Base-by-base conservation (phyloP, 2,888 invertebrate species). In the Andrena dorsata region DNA sequence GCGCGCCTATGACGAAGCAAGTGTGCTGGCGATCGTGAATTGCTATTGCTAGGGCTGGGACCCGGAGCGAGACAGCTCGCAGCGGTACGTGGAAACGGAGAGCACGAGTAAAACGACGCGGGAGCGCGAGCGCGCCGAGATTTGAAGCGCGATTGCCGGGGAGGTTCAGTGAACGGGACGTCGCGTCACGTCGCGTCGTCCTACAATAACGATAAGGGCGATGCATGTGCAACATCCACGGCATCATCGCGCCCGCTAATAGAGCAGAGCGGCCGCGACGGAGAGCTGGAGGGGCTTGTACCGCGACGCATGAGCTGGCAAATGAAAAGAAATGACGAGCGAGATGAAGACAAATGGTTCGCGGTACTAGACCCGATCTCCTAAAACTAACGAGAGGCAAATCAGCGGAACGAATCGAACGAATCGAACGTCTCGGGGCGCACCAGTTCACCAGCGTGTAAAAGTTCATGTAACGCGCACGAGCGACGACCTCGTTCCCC, bases 341-440 rank as follows among this genome's bases (percentile, higher is more conserved):
- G 85, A 80, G 89, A 91, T 91, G 88, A 90, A 91, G 91, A 91
- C 88, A 90, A 91, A 91, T 89, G 91, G 88, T 89, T 85, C 74
- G 74, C 60, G 78, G 76, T 81, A 75, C 84, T 86, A 86, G 81
- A 75, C 80, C 69, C 75, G 85, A 79, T 77, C 86, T 82, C 82
- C 84, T 86, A 86, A 86, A 86, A 86, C 82, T 86, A 82, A 86
- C 82, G 26, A 77, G 69, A 75, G 73, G 66, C 70, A 60, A 83
- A 86, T 74, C 77, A 86, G 58, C 74, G 28, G 61, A 84, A 76
- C 86, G 78, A 83, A 76, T 86, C 72, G 64, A 82, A 76, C 86
- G 78, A 83, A 76, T 86, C 72, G 64, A 82, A 73, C 66, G 65
- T 80, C 75, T 79, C 51, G 60, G 23, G 61, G 66, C 41, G 61